phyloP scores from a whole-genome alignment of 1,140 invertebrate genomes.

The Melipona quadrifasciata region DNA sequence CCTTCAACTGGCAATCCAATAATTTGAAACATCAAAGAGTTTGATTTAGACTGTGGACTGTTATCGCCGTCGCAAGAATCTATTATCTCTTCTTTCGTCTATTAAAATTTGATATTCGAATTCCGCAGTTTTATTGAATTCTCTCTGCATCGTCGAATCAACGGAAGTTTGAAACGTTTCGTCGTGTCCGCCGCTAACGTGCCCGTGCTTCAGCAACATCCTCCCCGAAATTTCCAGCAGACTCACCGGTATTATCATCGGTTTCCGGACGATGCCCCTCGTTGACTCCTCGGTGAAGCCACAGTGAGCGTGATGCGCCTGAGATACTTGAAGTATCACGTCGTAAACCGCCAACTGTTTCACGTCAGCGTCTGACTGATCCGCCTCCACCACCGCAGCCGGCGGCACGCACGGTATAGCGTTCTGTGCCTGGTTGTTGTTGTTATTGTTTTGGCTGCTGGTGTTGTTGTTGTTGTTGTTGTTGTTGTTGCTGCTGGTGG shows the following conservation, averaged over 20 bases:
- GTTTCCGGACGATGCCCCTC: slow-evolving; percentile 86
- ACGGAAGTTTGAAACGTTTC: not conserved
- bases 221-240: not conserved
- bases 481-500: slow-evolving; percentile 61
- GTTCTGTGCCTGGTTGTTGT: slow-evolving; percentile 72
- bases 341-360: slow-evolving; percentile 90
- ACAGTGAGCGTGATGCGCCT: slow-evolving; percentile 95
- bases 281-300: slow-evolving; percentile 94
- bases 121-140: too few species aligned
- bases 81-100: too few species aligned
- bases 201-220: not conserved
- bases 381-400: slow-evolving; percentile 77
- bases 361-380: slow-evolving; percentile 81
- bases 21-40: too few species aligned
- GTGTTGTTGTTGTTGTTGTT: slow-evolving; percentile 67
- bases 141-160: too few species aligned
- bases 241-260: slow-evolving; percentile 87
- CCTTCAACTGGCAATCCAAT: too few species aligned
- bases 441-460: slow-evolving; percentile 66
- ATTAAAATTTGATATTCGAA: too few species aligned
- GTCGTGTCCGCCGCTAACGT: slow-evolving; percentile 7
- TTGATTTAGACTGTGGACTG: too few species aligned
- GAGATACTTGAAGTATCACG: slow-evolving; percentile 92
- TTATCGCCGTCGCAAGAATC: too few species aligned
- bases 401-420: slow-evolving; percentile 72